Evolutionary conservation across 1,140 invertebrate genomes (phyloP), one percentile per base, ranked within the genome.

Genomic region (Sipha flava): DNA sequence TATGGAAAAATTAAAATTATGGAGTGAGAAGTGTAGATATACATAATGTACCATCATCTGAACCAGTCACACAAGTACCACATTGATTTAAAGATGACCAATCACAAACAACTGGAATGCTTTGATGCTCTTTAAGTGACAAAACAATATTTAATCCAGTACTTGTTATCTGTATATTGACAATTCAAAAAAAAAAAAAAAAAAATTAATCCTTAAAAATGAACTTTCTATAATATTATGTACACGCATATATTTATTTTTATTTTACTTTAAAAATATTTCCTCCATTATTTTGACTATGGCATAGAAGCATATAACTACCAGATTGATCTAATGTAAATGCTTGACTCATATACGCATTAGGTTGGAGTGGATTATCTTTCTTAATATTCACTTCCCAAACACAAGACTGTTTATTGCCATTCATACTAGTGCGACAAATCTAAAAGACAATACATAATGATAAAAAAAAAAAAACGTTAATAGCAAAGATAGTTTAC

Each of bases 81-180:
- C 89, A 90, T 83, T 90, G 89, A 83, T 89, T 88, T 14, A 89
- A 87, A 37, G 87, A 89, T 14, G 89, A 88, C 90, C 90, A 91
- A 83, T 92, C 90, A 64, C 90, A 89, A 37, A 89, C 89, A 16
- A 87, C 83, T 10, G 89, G 83, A 0, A 88, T 87, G 43, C 86
- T 85, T 80, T 86, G 88, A 80, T 90, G 89, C 57, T 88, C 89
- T 29, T 88, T 88, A 18, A 91, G 82, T 77, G 88, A 86, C 81
- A 90, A 85, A 72, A 89, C 85, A 29, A 43, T 49, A 21, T 34
- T 82, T 21, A 80, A 52, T 31, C 79, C 79, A 26, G 54, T 80
- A 57, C 68, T 81, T 14, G 79, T 80, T n/a, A 82, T 82, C 80
- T 82, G 47, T 29, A 59, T 54, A 43, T 12, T 34, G 4, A 40